Conservation (phyloP, 2,797 vertebrate genomes). For the Acanthornis magna region DNA sequence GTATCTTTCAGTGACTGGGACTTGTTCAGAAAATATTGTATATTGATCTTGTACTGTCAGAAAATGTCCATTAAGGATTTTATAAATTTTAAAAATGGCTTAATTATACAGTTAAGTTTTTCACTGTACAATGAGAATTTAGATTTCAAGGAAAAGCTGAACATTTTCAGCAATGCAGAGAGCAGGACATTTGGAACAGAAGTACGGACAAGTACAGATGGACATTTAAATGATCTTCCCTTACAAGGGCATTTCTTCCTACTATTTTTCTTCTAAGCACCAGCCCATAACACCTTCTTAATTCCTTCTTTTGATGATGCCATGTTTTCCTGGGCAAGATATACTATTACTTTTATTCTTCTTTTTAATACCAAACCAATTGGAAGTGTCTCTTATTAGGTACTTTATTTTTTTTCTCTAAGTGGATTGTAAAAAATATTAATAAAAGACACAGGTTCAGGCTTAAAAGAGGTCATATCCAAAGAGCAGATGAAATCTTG, state of each 20-base stretch:
- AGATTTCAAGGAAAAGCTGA: neutral
- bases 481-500: constrained; percentile 3
- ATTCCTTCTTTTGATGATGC: neutral
- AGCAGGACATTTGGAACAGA: neutral
- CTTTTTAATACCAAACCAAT: neutral
- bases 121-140: neutral
- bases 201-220: neutral
- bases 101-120: neutral
- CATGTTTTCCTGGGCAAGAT: neutral
- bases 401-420: neutral
- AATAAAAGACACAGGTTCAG: neutral
- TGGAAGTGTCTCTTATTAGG: neutral
- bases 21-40: neutral
- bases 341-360: neutral
- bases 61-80: neutral
- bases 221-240: neutral
- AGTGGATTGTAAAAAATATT: neutral
- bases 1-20: neutral
- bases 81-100: neutral
- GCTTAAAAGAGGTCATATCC: neutral
- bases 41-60: neutral
- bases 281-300: neutral
- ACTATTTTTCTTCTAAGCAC: neutral
- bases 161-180: neutral
- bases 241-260: neutral